Base-by-base conservation (phyloP, 64 coral and sea anemone species). In the Dendronephthya gigantea region DNA sequence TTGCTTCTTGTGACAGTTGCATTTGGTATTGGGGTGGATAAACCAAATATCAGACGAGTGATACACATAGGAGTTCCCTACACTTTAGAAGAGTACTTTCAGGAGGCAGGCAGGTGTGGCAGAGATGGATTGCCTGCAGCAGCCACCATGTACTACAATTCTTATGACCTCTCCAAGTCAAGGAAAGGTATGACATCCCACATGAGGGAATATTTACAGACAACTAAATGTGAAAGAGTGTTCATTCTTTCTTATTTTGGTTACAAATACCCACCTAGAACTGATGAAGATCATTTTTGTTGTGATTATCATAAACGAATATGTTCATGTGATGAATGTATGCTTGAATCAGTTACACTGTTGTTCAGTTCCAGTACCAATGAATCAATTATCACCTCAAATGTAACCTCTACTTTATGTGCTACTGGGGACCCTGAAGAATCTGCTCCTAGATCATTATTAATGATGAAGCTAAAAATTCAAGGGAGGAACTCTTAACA, bases 241-340 rank as follows among this genome's bases (percentile, higher is more conserved):
- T 82, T 89, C 4, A 92, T 92, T 25, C 72, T 92, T 8, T 39
- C 74, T 5, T 83, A 92, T 35, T 92, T 92, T 83, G 87, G 91
- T 9, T 83, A 81, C 82, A 6, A 58, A 39, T 82, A 56, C 23
- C 83, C 84, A 8, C 19, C 49, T 19, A 79, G 48, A 50, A 39
- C 13, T 35, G 91, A 66, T n/a, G 17, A 39, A 41, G 49, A 13
- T 17, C 91, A 92, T 69, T 9, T 50, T 36, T 88, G 90, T 90
- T 92, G 91, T 86, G 91, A 89, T 34, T 48, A 83, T 35, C 91
- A 92, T 19, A 39, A 40, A 82, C 35, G 38, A 47, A 82, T 68
- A 15, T 92, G 86, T 39, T 6, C 27, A 4, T 92, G 91, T 89
- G 49, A 88, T 52, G 69, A 85, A 40, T 92, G 87, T 31, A 9